A percentile compares a stretch with the other conserved stretches of the same genome.
These are phyloP conservation scores for Enoplosus armatus DNA, from an alignment of 2,797 vertebrate genomes.

Conservation along the genomic window DNA sequence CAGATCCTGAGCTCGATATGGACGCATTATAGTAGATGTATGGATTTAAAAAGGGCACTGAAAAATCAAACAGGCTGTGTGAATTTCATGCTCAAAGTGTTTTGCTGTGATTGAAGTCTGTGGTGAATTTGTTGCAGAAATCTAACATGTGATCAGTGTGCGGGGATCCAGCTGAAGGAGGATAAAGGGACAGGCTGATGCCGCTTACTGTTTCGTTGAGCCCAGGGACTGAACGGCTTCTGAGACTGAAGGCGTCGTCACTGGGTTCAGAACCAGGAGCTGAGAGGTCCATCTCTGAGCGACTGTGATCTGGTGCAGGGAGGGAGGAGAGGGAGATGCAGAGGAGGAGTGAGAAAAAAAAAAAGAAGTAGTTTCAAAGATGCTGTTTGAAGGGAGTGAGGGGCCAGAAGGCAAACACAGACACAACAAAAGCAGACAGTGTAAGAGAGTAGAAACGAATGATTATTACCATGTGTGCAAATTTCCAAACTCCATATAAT, in stretches of 20 bases:
- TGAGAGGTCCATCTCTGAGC: constrained; percentile 93
- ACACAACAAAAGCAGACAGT: neutral
- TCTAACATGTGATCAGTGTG: constrained; percentile 4
- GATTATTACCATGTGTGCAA: neutral
- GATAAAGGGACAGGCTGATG: neutral
- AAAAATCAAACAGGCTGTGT: neutral
- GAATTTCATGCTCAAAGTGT: constrained; percentile 13
- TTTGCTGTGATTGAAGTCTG: constrained; percentile 8
- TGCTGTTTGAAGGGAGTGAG: constrained; percentile 35
- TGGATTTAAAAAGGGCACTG: constrained; percentile 1
- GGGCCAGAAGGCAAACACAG: neutral
- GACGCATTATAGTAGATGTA: neutral
- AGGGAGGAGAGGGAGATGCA: neutral
- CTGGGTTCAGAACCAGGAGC: constrained; percentile 86
- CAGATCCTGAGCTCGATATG: constrained; percentile 17
- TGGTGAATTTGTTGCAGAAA: constrained; percentile 14
- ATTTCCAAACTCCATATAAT: neutral
- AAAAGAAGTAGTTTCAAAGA: constrained; percentile 10
- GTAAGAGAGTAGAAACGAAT: neutral
- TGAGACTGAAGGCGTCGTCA: constrained; percentile 87
- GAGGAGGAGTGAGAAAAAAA: constrained; percentile 6
- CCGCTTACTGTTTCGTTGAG: constrained; percentile 90
- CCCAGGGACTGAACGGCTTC: constrained; percentile 92
- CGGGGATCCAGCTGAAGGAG: neutral
- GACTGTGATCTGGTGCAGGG: constrained; percentile 88